Conservation (phyloP, 92 coral and sea anemone genomes). For the Zoanthus sansibaricus region DNA sequence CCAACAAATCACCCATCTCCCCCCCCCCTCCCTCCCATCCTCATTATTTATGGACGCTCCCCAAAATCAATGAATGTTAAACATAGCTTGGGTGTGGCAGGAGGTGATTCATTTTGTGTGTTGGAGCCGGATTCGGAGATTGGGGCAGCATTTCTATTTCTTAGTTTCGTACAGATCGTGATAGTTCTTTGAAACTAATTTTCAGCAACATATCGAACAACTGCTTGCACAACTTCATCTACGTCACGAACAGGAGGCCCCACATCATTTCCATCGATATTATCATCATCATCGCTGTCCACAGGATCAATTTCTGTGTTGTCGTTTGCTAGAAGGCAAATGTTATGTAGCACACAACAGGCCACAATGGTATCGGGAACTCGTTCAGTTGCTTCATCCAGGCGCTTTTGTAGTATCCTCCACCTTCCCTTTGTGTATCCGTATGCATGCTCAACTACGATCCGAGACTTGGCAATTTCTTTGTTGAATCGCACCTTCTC, state of each 20-base stretch:
- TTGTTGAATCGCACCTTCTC: slow-evolving; percentile 55
- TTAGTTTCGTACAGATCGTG: slow-evolving; percentile 29
- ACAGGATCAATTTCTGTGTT: slow-evolving; percentile 34
- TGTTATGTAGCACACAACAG: slow-evolving; percentile 43
- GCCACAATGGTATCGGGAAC: slow-evolving; percentile 3
- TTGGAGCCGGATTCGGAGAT: slow-evolving; percentile 8
- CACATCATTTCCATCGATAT: slow-evolving; percentile 12
- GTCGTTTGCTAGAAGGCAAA: slow-evolving; percentile 26
- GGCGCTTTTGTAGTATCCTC: not conserved
- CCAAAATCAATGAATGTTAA: not conserved
- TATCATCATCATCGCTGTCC: slow-evolving; percentile 17
- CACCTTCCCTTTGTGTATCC: not conserved
- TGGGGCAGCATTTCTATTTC: slow-evolving; percentile 15
- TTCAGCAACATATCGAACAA: slow-evolving; percentile 58
- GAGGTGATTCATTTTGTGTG: slow-evolving; percentile 27
- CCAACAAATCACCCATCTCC: slow-evolving; percentile 18
- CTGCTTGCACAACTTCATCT: slow-evolving; percentile 53
- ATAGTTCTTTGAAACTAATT: slow-evolving; percentile 28
- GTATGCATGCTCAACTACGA: slow-evolving; percentile 28
- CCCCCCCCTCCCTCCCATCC: not conserved
- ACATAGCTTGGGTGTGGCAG: slow-evolving; percentile 14
- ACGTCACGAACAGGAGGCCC: slow-evolving; percentile 23
- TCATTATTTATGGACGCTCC: slow-evolving; percentile 29
- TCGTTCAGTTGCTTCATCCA: slow-evolving; percentile 5
- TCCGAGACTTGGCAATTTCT: slow-evolving; percentile 58